Base-by-base conservation (phyloP, 2,888 invertebrate genomes). In the Ceraclea dissimilis region DNA sequence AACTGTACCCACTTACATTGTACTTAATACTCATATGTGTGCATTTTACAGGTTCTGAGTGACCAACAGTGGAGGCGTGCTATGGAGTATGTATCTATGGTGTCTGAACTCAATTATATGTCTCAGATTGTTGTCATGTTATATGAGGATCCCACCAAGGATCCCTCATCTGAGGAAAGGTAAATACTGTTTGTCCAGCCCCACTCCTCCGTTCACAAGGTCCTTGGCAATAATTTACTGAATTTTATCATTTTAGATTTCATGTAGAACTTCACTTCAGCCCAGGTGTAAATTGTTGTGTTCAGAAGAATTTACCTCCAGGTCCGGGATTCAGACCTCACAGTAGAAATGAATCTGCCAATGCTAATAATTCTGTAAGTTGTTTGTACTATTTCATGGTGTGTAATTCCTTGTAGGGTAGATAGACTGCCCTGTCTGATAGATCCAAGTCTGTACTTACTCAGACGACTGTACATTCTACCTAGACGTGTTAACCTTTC, bases 191-290 rank as follows among this genome's bases (percentile, higher is more conserved):
- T 51, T 50, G n/a, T 52, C n/a, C n/a, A n/a, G n/a, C n/a, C n/a
- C 18, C 6, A 2, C 26, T 21, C 19, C 13, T 50, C 17, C 8
- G 8, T 47, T 18, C 52, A 26, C 26, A 26, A 6, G 26, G 10
- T n/a, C 26, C 10, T 6, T 26, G 4, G 26, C 10, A 26, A 4
- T 26, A 26, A 26, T 26, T 26, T 26, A n/a, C 26, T 4, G 10
- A 10, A 26, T 26, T 6, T 39, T 16, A 4, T 46, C 4, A 46
- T 46, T 46, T 48, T 31, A 78, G 97, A 63, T 99, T 98, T 71
- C 99, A 99, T 71, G 93, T 99, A 51, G 99, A 99, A 74, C 77
- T 99, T 11, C 98, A 99, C 76, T 99, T 99, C 73, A 98, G 97
- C 72, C 98, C 99, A 0, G 99, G 99, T 57, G 94, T 92, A 4